Evolutionary conservation across 2,888 invertebrate species (phyloP).

Genomic region (Tyria jacobaeae): DNA sequence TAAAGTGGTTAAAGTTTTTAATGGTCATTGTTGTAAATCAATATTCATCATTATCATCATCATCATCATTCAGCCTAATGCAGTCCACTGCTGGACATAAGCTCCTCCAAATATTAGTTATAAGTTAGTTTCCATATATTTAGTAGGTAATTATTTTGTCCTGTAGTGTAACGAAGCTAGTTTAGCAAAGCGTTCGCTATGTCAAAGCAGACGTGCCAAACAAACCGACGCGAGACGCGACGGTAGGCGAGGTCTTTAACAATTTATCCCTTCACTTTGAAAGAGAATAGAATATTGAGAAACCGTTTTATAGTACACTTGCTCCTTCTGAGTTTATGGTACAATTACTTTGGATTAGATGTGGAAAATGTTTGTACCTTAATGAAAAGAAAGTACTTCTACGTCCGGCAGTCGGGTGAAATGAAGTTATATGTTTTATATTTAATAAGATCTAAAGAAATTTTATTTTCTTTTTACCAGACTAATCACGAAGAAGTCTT

Average conservation of each 20-base stretch:
- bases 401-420: background rate
- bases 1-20: too few relatives aligned
- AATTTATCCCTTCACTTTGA: conserved; percentile 76
- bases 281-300: conserved; percentile 46
- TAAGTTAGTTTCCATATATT: background rate
- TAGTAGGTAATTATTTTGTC: conserved; percentile 34
- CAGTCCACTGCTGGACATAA: too few relatives aligned
- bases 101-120: too few relatives aligned
- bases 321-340: conserved; percentile 9
- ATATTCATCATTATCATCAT: too few relatives aligned
- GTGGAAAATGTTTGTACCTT: conserved; percentile 8
- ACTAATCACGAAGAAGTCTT: too few relatives aligned
- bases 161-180: conserved; percentile 51
- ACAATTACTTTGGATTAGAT: conserved; percentile 12
- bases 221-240: conserved; percentile 58
- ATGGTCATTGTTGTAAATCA: too few relatives aligned
- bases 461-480: conserved; percentile 1
- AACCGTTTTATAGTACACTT: conserved; percentile 24
- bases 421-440: conserved; percentile 4
- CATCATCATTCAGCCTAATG: too few relatives aligned
- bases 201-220: conserved; percentile 67
- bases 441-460: background rate
- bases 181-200: conserved; percentile 57
- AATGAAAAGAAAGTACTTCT: conserved; percentile 4
- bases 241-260: conserved; percentile 69